Percentiles rank a stretch among this genome's conserved stretches.
Evolutionary conservation across 2,797 vertebrate species (phyloP).

Genomic region (Pseudotriccus pelzelni): DNA sequence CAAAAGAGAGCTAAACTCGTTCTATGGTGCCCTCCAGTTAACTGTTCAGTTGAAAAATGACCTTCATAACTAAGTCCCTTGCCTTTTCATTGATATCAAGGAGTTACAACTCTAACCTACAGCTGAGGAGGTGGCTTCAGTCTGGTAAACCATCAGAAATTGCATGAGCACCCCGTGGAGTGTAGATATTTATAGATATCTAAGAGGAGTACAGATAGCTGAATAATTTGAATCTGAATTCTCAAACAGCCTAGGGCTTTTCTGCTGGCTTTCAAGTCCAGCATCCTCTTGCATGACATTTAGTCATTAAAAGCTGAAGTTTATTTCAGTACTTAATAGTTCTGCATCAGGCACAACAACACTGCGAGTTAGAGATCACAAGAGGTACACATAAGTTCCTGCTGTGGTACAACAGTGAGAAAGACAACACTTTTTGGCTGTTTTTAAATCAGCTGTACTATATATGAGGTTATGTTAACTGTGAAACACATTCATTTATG

Average conservation of each 20-base stretch:
- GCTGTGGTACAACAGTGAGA: background rate
- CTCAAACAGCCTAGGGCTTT: conserved; percentile 60
- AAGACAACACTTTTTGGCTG: background rate
- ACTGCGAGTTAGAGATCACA: background rate
- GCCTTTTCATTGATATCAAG: conserved; percentile 68
- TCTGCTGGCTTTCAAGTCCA: conserved; percentile 55
- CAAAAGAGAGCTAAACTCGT: conserved; percentile 70
- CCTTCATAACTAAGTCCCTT: conserved; percentile 79
- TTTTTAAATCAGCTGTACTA: background rate
- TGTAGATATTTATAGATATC: conserved; percentile 70
- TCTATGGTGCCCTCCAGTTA: conserved; percentile 73
- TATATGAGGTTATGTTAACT: background rate
- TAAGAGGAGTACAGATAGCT: conserved; percentile 62
- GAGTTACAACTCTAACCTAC: conserved; percentile 63
- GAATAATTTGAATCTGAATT: conserved; percentile 71
- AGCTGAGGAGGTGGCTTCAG: conserved; percentile 66
- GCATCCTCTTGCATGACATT: conserved; percentile 41
- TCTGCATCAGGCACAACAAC: background rate
- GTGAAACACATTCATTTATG: conserved; percentile 56
- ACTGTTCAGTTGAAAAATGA: conserved; percentile 81
- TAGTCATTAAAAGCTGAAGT: conserved; percentile 48
- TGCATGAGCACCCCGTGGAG: conserved; percentile 60
- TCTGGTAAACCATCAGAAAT: conserved; percentile 71
- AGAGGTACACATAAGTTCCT: background rate
- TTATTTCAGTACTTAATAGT: conserved; percentile 39